Evolutionary conservation across 2,113 vertebrate genomes (phyloP).

Genomic region (Pitta sordida): DNA sequence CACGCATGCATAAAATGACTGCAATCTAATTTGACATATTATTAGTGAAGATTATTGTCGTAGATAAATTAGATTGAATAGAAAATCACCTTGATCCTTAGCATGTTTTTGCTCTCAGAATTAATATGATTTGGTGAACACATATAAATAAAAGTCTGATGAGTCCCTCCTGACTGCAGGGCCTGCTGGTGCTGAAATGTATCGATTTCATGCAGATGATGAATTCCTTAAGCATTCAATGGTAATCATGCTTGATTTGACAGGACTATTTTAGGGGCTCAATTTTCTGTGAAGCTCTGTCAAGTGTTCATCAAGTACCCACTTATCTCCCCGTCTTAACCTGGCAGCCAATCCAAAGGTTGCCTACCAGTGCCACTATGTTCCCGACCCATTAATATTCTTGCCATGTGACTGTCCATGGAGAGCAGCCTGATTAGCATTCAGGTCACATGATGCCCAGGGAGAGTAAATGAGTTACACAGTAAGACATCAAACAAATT

Average conservation of each 20-base stretch:
- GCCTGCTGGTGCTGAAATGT: slow-evolving; percentile 79
- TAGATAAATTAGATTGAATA: slow-evolving; percentile 86
- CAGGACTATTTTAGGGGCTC: slow-evolving; percentile 86
- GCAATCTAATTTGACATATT: slow-evolving; percentile 84
- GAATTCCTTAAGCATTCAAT: slow-evolving; percentile 84
- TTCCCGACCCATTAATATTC: slow-evolving; percentile 78
- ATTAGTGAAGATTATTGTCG: slow-evolving; percentile 86
- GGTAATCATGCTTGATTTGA: slow-evolving; percentile 89
- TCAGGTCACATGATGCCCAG: slow-evolving; percentile 81
- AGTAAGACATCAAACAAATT: slow-evolving; percentile 91
- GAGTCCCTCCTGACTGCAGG: slow-evolving; percentile 80
- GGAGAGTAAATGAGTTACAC: slow-evolving; percentile 86
- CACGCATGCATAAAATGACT: slow-evolving; percentile 80
- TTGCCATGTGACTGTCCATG: slow-evolving; percentile 77
- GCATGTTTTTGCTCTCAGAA: slow-evolving; percentile 85
- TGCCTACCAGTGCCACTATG: slow-evolving; percentile 66
- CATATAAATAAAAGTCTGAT: slow-evolving; percentile 87
- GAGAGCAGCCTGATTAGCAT: slow-evolving; percentile 84
- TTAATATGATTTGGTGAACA: slow-evolving; percentile 88
- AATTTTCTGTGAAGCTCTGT: slow-evolving; percentile 90
- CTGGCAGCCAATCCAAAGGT: slow-evolving; percentile 81
- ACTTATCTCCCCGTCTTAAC: slow-evolving; percentile 84
- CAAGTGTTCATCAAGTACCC: slow-evolving; percentile 85
- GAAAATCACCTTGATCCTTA: slow-evolving; percentile 88
- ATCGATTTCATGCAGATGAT: slow-evolving; percentile 89